Evolutionary conservation across 2,113 vertebrate genomes (phyloP).

Genomic region (Cacatua alba): DNA sequence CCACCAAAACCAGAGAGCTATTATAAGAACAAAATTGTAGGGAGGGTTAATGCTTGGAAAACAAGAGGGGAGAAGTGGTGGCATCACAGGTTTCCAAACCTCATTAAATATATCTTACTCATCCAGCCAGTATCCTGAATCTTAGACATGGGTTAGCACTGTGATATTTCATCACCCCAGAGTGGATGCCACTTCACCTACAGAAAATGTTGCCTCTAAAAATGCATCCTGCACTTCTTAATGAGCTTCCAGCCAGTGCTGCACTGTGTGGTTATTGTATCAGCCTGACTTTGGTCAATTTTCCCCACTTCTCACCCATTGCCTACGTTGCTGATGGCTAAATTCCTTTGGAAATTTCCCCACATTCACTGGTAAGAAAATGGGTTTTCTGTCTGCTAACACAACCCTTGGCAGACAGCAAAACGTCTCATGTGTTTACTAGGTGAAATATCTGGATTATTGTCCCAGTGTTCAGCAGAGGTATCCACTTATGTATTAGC

Average conservation of each 20-base stretch:
- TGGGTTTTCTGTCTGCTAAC: not conserved
- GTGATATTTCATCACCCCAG: not conserved
- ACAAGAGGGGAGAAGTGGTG: constrained; percentile 5
- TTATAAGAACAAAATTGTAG: not conserved
- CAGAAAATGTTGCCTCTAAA: not conserved
- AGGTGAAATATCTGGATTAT: constrained; percentile 46
- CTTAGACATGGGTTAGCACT: not conserved
- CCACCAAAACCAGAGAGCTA: constrained; percentile 37
- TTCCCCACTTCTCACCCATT: not conserved
- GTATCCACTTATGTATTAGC: not conserved
- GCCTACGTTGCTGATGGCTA: not conserved
- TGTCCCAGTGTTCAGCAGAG: not conserved
- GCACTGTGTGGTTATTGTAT: not conserved
- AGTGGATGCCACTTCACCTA: not conserved
- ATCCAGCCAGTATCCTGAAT: not conserved
- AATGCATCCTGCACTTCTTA: not conserved
- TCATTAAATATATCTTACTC: not conserved
- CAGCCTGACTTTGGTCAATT: not conserved
- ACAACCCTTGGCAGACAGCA: not conserved
- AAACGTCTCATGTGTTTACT: constrained; percentile 12
- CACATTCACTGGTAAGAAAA: fast-evolving
- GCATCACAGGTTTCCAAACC: constrained; percentile 43
- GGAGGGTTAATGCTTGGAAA: constrained; percentile 28
- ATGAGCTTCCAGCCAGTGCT: not conserved
- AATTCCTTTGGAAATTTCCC: constrained; percentile 11